Conservation (phyloP, 2,888 invertebrate genomes). For the Acholoe squamosa region DNA sequence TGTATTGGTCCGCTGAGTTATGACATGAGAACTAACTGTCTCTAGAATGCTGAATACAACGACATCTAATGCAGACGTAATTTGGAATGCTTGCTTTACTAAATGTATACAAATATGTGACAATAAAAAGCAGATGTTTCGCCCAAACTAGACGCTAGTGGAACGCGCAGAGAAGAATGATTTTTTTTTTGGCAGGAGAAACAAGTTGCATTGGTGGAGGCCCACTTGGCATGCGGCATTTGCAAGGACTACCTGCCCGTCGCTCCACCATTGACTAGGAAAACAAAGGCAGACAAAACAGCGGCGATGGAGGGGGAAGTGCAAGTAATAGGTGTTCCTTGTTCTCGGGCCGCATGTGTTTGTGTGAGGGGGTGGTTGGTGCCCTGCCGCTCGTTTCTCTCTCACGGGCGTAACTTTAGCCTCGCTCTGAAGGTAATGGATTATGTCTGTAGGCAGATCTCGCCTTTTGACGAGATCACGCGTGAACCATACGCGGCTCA, state of each 20-base stretch:
- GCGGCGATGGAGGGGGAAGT: conserved; percentile 37
- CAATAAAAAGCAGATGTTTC: too few species aligned
- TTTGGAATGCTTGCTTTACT: too few species aligned
- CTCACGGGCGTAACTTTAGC: conserved; percentile 27
- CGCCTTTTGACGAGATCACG: conserved; percentile 53
- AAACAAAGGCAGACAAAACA: conserved; percentile 29
- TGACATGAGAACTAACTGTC: not conserved
- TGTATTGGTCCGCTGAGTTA: not conserved
- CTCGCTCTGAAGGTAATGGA: conserved; percentile 29
- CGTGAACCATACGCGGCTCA: not conserved
- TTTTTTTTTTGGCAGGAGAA: not conserved
- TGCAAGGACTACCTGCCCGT: not conserved
- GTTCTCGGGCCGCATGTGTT: not conserved
- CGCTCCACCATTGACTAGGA: not conserved
- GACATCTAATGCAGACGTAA: too few species aligned
- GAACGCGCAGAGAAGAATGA: not conserved
- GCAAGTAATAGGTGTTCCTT: conserved; percentile 44
- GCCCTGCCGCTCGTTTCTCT: conserved; percentile 6
- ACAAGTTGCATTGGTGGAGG: not conserved
- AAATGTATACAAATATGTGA: too few species aligned
- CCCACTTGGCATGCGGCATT: conserved; percentile 4
- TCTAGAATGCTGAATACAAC: too few species aligned
- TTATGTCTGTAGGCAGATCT: conserved; percentile 52
- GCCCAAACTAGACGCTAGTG: too few species aligned
- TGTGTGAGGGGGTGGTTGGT: not conserved